Base-by-base conservation (phyloP, 1,140 invertebrate species). In the Listronotus oregonensis region DNA sequence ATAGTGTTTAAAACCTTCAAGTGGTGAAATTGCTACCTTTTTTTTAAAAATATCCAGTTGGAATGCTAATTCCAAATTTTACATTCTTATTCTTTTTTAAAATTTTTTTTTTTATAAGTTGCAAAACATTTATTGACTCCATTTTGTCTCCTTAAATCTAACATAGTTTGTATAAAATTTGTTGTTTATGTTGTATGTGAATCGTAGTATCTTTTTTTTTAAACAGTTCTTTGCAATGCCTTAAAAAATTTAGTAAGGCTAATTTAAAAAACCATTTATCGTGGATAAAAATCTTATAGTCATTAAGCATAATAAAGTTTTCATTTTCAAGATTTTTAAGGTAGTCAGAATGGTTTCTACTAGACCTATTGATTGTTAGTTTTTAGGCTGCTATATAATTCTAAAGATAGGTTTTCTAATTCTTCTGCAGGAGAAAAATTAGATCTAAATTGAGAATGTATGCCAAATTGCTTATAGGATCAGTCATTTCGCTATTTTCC, bases 1-100 rank as follows among this genome's bases (percentile, higher is more conserved):
- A 42, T 44, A 50, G 4, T 65, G 32, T 43, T 63, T 69, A 46
- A 66, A 66, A 34, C 63, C 52, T 15, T 46, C 40, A 11, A 66
- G 11, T 10, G 67, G 67, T 14, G 50, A 62, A 8, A 27, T 51
- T 12, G 46, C 51, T 6, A 65, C 39, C 62, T 37, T 47, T 17
- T 54, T 49, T 11, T 39, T 5, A 31, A 62, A 62, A 15, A 21
- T 9, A 12, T 54, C 37, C 3, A 54, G 18, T 6, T 43, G 12
- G 1, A 52, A 11, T 10, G n/a, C 15, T 40, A 44, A 14, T 15
- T 43, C 31, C 17, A 8, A 17, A 12, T 54, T n/a, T 15, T 17
- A 47, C 17, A 61, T 34, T 6, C 6, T 51, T 34, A 32, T 34
- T 39, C 11, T 32, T 14, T 31, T 54, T 54, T n/a, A n/a, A n/a